A percentile compares a stretch with the other conserved stretches of the same genome.
Evolutionary conservation across 2,113 vertebrate species (phyloP).

Genomic region (Anoura caudifer): DNA sequence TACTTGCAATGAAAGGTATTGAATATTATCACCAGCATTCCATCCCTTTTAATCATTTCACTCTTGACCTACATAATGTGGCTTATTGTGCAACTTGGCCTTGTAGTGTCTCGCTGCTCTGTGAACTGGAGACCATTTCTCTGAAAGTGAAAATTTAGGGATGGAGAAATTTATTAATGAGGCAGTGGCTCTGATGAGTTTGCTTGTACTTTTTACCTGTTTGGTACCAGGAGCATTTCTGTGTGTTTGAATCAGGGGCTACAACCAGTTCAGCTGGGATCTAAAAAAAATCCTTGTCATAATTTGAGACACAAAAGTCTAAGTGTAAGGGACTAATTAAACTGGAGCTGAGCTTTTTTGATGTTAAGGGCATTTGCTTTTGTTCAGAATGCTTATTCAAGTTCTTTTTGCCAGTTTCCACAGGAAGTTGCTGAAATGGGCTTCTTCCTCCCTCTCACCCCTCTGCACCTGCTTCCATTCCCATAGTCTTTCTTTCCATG

Average conservation of each 20-base stretch:
- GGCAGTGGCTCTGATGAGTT: slow-evolving; percentile 2
- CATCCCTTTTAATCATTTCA: slow-evolving; percentile 81
- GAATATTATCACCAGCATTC: slow-evolving; percentile 83
- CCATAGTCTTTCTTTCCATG: slow-evolving; percentile 4
- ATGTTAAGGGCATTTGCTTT: slow-evolving; percentile 54
- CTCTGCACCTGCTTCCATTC: slow-evolving; percentile 64
- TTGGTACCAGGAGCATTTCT: slow-evolving; percentile 9
- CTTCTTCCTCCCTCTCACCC: not conserved
- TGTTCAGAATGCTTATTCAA: slow-evolving; percentile 48
- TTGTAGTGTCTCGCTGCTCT: slow-evolving; percentile 60
- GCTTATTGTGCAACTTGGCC: slow-evolving; percentile 63
- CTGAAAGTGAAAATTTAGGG: slow-evolving; percentile 33
- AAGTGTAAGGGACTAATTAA: slow-evolving; percentile 44
- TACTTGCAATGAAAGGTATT: slow-evolving; percentile 69
- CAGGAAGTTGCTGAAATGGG: slow-evolving; percentile 45
- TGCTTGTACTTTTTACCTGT: not conserved
- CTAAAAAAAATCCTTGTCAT: slow-evolving; percentile 55
- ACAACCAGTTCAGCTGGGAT: slow-evolving; percentile 33
- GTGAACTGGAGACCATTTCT: slow-evolving; percentile 46
- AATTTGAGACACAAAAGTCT: slow-evolving; percentile 59
- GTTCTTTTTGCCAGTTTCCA: slow-evolving; percentile 3
- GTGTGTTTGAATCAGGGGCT: slow-evolving; percentile 30
- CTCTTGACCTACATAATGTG: slow-evolving; percentile 78
- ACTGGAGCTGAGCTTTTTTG: slow-evolving; percentile 38
- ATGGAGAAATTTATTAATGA: slow-evolving; percentile 15